Conservation (phyloP, 2,888 invertebrate species). For the Protodeltote pygarga region DNA sequence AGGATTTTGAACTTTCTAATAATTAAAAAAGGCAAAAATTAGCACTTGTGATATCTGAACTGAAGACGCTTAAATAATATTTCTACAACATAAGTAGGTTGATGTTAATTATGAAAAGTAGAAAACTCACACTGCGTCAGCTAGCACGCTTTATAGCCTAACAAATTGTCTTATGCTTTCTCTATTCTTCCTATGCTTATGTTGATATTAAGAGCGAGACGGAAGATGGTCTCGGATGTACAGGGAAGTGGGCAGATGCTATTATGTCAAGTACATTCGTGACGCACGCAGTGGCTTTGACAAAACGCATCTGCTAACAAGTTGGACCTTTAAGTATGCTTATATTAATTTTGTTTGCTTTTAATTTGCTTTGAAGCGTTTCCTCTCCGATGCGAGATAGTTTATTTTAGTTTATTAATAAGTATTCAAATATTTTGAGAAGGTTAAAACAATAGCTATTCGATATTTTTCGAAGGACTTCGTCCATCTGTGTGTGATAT, state of each 20-base stretch:
- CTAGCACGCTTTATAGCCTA: constrained; percentile 2
- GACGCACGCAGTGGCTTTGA: constrained; percentile 64
- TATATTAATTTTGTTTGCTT: constrained; percentile 36
- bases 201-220: constrained; percentile 33
- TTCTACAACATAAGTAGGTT: constrained; percentile 14
- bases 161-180: constrained; percentile 33
- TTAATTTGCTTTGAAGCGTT: constrained; percentile 23
- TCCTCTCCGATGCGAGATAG: constrained; percentile 3
- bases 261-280: constrained; percentile 62
- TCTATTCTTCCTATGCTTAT: constrained; percentile 25
- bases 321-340: constrained; percentile 38
- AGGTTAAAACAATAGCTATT: constrained; percentile 11
- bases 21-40: too few relatives aligned
- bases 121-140: constrained; percentile 3
- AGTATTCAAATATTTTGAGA: constrained; percentile 4
- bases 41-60: too few relatives aligned
- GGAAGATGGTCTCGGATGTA: constrained; percentile 22
- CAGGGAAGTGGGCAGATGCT: constrained; percentile 46
- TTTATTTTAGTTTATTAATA: constrained; percentile 16
- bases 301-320: constrained; percentile 56
- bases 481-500: too few relatives aligned
- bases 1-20: too few relatives aligned
- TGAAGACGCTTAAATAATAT: too few relatives aligned
- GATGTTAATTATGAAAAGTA: constrained; percentile 25
- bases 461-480: too few relatives aligned